Percentiles rank a stretch among this genome's conserved stretches.
phyloP scores from a whole-genome alignment of 1,140 invertebrate species.

The Drosophila tropicalis region DNA sequence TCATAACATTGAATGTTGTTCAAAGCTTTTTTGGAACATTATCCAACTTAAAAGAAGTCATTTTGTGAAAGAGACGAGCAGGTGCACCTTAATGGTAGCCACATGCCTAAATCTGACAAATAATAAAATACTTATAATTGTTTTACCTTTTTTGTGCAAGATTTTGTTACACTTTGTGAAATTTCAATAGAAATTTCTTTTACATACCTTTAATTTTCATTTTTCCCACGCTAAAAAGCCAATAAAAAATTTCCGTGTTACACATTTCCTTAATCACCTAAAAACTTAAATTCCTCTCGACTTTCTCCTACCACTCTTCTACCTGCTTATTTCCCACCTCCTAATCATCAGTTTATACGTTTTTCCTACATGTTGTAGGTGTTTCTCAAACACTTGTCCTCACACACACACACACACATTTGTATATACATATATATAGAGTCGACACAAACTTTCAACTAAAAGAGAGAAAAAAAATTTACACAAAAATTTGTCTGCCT shows the following conservation, averaged over 20 bases:
- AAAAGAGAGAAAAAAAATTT: constrained; percentile 53
- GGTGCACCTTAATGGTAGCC: too few species aligned
- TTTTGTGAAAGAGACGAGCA: too few species aligned
- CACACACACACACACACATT: constrained; percentile 11
- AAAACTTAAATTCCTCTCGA: constrained; percentile 37
- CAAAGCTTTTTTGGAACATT: too few species aligned
- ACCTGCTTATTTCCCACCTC: constrained; percentile 38
- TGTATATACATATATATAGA: neutral
- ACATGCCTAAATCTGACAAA: too few species aligned
- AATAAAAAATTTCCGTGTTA: constrained; percentile 30
- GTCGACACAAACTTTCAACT: constrained; percentile 6
- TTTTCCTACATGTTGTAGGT: constrained; percentile 59
- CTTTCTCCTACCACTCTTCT: constrained; percentile 34
- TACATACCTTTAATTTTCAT: constrained; percentile 9
- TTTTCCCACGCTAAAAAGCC: constrained; percentile 56
- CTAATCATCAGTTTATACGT: constrained; percentile 10
- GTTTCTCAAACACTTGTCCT: constrained; percentile 72
- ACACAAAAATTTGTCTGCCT: constrained; percentile 56
- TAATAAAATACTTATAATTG: neutral
- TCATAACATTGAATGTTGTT: too few species aligned
- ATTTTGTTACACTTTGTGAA: neutral
- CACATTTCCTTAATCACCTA: constrained; percentile 22
- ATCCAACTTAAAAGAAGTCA: too few species aligned
- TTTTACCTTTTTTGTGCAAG: neutral
- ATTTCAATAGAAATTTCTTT: neutral